Evolutionary conservation across 2,797 vertebrate species (phyloP).

Genomic region (Channa striata): DNA sequence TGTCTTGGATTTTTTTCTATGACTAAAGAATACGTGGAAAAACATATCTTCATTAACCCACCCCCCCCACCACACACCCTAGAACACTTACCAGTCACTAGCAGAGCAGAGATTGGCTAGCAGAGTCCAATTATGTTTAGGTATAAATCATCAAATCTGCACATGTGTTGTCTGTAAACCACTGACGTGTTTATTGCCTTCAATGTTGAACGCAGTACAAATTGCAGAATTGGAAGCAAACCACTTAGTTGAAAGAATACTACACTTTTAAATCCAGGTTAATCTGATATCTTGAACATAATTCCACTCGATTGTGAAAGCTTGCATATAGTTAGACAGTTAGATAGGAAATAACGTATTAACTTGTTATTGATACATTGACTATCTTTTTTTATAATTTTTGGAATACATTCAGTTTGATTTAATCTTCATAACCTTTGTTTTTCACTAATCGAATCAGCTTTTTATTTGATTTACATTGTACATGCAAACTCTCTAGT

Average conservation of each 20-base stretch:
- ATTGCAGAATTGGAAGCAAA: background rate
- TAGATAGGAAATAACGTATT: no score
- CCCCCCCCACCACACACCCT: no score
- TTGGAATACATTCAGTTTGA: background rate
- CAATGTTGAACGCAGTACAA: background rate
- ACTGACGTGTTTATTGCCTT: conserved; percentile 20
- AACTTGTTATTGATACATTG: no score
- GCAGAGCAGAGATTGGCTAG: background rate
- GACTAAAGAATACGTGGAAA: background rate
- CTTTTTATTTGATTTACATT: background rate
- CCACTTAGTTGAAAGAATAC: conserved; percentile 8
- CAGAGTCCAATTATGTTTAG: background rate
- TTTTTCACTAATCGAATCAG: background rate
- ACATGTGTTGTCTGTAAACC: conserved; percentile 31
- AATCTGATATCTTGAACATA: conserved; percentile 1
- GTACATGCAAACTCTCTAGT: conserved; percentile 3
- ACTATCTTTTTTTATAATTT: conserved; percentile 1
- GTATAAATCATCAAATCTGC: background rate
- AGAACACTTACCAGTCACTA: background rate
- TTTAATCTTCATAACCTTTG: background rate
- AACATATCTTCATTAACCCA: no score
- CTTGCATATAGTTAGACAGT: no score
- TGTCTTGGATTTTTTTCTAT: conserved; percentile 4
- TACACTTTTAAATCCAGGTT: background rate
- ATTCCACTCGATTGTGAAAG: background rate